Evolutionary conservation across 2,113 vertebrate genomes (phyloP).

Genomic region (Eurypyga helias): DNA sequence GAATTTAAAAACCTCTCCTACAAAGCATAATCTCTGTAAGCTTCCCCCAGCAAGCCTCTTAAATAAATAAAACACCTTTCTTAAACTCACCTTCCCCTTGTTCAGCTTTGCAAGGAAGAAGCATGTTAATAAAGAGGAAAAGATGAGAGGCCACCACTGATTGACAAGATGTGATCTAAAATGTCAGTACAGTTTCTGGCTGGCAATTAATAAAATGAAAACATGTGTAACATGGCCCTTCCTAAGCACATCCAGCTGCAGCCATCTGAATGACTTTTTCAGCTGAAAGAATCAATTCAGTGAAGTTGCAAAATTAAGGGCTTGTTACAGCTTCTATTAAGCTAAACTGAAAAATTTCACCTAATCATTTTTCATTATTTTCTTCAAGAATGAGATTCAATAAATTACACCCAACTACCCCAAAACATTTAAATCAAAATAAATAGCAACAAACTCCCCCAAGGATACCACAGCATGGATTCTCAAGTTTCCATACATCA

Average conservation of each 20-base stretch:
- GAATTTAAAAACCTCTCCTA: background rate
- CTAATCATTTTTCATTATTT: background rate
- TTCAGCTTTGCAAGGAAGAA: background rate
- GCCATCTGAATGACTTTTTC: background rate
- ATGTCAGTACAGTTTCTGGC: background rate
- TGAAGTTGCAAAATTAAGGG: conserved; percentile 3
- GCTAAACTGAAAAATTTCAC: background rate
- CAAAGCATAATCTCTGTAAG: background rate
- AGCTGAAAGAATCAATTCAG: conserved; percentile 25
- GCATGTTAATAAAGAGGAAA: background rate
- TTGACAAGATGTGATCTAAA: background rate
- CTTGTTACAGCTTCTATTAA: background rate
- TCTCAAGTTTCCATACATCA: background rate
- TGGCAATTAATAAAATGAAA: conserved; percentile 3
- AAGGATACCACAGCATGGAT: background rate
- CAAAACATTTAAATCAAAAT: background rate
- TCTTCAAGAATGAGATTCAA: background rate
- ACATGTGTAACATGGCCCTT: background rate
- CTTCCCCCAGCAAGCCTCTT: background rate
- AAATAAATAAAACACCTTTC: background rate
- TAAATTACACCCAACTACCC: background rate
- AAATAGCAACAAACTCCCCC: background rate
- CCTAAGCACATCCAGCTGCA: conserved; percentile 40
- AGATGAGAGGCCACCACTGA: background rate
- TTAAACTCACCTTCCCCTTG: background rate